Conservation (phyloP, 2,113 vertebrate genomes). For the Neodontobutis hainanensis region DNA sequence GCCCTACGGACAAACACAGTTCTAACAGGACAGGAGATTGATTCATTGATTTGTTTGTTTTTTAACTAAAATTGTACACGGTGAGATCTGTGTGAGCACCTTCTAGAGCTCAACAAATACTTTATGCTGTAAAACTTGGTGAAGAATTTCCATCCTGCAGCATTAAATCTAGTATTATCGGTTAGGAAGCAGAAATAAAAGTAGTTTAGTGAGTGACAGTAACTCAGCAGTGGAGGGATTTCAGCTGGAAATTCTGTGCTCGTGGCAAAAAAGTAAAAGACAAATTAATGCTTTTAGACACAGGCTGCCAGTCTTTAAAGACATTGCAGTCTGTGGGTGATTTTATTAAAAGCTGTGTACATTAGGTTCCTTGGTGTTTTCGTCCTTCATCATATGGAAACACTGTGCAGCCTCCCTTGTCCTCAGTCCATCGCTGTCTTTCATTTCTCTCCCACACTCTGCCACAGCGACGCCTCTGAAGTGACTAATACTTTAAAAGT, state of each 20-base stretch:
- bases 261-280: constrained; percentile 13
- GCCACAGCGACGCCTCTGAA: constrained; percentile 39
- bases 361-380: too few species aligned
- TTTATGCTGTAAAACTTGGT: constrained; percentile 1
- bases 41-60: too few species aligned
- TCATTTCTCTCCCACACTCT: constrained; percentile 60
- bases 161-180: constrained; percentile 30
- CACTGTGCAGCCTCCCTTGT: constrained; percentile 18
- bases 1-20: too few species aligned
- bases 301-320: not conserved
- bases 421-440: constrained; percentile 37
- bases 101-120: too few species aligned
- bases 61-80: too few species aligned
- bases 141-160: not conserved
- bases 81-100: too few species aligned
- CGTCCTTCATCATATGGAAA: constrained; percentile 7
- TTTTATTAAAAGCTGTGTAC: not conserved
- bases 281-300: constrained; percentile 17
- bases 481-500: constrained; percentile 67
- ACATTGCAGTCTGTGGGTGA: constrained; percentile 11
- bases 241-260: constrained; percentile 11
- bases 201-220: constrained; percentile 27
- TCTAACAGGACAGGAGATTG: too few species aligned
- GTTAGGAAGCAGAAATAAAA: constrained; percentile 34
- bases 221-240: constrained; percentile 4